Evolutionary conservation across 30 jellyfish, hydroid and myxozoan species (phyloP).

Genomic region (Mastigias papua): DNA sequence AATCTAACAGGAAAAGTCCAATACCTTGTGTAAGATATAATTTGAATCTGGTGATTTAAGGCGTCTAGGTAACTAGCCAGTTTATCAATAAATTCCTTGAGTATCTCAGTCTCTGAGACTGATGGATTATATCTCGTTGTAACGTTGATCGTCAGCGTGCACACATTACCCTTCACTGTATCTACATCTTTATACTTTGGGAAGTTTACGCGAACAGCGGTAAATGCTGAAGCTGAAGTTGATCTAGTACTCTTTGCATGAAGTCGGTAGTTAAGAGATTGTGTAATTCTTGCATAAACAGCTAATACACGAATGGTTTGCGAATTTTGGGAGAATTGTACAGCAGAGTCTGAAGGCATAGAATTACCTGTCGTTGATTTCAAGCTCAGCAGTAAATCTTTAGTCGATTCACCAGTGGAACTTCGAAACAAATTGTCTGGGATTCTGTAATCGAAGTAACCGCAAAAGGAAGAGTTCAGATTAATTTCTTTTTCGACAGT

Average conservation of each 20-base stretch:
- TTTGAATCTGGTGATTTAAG: slow-evolving; percentile 15
- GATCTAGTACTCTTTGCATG: slow-evolving; percentile 66
- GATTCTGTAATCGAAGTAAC: slow-evolving; percentile 31
- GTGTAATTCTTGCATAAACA: slow-evolving; percentile 4
- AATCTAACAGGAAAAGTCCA: slow-evolving; percentile 1
- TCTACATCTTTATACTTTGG: slow-evolving; percentile 5
- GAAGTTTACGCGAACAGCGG: slow-evolving; percentile 18
- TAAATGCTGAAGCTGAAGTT: slow-evolving; percentile 6
- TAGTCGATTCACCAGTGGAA: slow-evolving; percentile 67
- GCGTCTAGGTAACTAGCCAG: slow-evolving; percentile 23
- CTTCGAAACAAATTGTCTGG: slow-evolving; percentile 63
- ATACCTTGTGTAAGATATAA: slow-evolving; percentile 43
- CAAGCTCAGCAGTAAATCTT: slow-evolving; percentile 54
- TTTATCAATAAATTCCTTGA: slow-evolving; percentile 43
- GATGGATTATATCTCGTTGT: slow-evolving; percentile 44
- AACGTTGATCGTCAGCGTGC: slow-evolving; percentile 46
- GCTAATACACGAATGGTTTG: slow-evolving; percentile 9
- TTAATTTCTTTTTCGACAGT: slow-evolving; percentile 10
- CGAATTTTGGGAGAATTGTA: slow-evolving; percentile 21
- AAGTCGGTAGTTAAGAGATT: slow-evolving; percentile 11
- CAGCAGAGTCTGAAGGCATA: background rate
- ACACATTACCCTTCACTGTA: background rate
- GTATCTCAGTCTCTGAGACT: slow-evolving; percentile 47
- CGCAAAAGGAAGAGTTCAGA: slow-evolving; percentile 35
- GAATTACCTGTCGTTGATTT: slow-evolving; percentile 17